Conservation (phyloP, 2,113 vertebrate species). For the Trichechus manatus region DNA sequence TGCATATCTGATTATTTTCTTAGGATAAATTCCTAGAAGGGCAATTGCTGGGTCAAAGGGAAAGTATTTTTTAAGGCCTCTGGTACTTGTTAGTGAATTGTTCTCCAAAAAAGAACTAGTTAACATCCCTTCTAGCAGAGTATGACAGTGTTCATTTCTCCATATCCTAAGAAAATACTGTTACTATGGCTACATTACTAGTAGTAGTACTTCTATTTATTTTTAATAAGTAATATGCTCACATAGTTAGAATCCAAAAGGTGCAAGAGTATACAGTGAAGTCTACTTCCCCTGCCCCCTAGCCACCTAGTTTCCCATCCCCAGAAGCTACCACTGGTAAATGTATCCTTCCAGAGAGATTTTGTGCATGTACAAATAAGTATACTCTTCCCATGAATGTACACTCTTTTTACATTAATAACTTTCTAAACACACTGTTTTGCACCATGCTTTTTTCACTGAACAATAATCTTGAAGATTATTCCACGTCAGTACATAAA, state of each 20-base stretch:
- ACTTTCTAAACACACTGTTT: background rate
- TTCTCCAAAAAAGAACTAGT: conserved; percentile 51
- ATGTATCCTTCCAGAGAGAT: background rate
- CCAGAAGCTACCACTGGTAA: background rate
- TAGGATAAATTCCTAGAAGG: conserved; percentile 49
- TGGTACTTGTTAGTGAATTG: conserved; percentile 12
- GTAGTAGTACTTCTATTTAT: background rate
- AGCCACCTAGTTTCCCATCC: background rate
- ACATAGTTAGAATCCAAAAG: conserved; percentile 46
- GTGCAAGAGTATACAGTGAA: background rate
- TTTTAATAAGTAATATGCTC: conserved; percentile 52
- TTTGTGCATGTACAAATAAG: background rate
- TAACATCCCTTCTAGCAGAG: conserved; percentile 11
- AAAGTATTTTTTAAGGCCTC: conserved; percentile 38
- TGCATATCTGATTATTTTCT: conserved; percentile 54
- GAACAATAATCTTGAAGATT: conserved; percentile 19
- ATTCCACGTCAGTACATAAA: background rate
- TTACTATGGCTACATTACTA: conserved; percentile 26
- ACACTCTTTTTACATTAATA: background rate
- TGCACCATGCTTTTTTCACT: background rate
- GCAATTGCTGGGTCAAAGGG: conserved; percentile 5
- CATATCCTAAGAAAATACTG: conserved; percentile 1
- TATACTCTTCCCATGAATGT: background rate
- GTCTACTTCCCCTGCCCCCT: background rate
- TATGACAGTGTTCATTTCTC: conserved; percentile 13